Evolutionary conservation across 92 coral and sea anemone genomes (phyloP).

Genomic region (Umimayanthus kanabou): DNA sequence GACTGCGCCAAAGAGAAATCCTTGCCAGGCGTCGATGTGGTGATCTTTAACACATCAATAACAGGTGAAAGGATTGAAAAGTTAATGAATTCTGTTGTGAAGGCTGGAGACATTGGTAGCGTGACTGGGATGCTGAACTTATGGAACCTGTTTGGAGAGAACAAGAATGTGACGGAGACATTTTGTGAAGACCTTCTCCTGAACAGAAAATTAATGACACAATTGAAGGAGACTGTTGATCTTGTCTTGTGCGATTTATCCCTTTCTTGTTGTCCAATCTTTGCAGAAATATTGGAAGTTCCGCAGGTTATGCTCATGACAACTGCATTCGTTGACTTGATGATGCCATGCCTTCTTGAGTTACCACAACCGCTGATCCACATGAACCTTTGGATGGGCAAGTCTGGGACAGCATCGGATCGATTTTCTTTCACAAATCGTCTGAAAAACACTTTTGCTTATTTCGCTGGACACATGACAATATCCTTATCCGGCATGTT

Average conservation of each 20-base stretch:
- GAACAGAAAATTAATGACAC: constrained; percentile 22
- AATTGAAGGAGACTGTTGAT: constrained; percentile 43
- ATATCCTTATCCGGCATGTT: not conserved
- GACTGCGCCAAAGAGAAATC: constrained; percentile 37
- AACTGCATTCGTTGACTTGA: constrained; percentile 24
- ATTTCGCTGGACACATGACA: not conserved
- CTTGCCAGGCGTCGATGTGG: constrained; percentile 31
- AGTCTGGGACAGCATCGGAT: not conserved
- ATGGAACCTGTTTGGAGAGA: not conserved
- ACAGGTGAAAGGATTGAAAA: constrained; percentile 37
- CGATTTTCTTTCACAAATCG: constrained; percentile 47
- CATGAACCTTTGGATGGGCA: constrained; percentile 19
- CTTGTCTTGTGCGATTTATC: constrained; percentile 48
- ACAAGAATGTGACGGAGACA: not conserved
- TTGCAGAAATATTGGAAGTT: constrained; percentile 46
- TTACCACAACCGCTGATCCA: constrained; percentile 27
- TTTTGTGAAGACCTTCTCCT: constrained; percentile 47
- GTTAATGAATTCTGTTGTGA: not conserved
- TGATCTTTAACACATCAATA: constrained; percentile 36
- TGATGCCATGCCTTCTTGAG: not conserved
- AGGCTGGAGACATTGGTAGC: constrained; percentile 15
- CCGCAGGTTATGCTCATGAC: constrained; percentile 39
- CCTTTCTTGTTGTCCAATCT: constrained; percentile 38
- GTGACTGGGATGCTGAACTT: constrained; percentile 26
- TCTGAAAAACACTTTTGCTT: constrained; percentile 35